phyloP scores from a whole-genome alignment of 2,113 vertebrate genomes.

The Eira barbara region DNA sequence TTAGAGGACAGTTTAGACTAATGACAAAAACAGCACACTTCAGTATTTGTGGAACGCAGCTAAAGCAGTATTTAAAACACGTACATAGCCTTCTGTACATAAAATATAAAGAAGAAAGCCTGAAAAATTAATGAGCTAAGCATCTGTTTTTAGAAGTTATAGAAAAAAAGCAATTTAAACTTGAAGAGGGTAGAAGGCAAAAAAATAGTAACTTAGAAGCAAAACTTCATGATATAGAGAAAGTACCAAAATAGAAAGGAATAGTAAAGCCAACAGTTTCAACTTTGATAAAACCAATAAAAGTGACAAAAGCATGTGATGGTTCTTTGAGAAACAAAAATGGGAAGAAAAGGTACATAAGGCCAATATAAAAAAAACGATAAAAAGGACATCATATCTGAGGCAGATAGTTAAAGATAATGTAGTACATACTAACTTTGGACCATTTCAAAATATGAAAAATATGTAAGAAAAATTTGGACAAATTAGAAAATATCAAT shows the following conservation, averaged over 20 bases:
- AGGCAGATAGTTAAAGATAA: neutral
- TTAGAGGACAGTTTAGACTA: neutral
- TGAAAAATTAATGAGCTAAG: neutral
- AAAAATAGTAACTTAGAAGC: neutral
- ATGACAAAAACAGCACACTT: neutral
- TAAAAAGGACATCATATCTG: neutral
- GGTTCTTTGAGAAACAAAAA: neutral
- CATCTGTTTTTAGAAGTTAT: neutral
- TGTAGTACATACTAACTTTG: neutral
- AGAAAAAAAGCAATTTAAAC: neutral
- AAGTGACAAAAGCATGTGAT: neutral
- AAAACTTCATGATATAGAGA: neutral
- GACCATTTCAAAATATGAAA: neutral
- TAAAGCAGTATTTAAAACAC: neutral
- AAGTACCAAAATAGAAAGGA: neutral
- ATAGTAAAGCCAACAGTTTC: neutral
- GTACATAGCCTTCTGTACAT: neutral
- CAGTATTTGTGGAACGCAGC: neutral
- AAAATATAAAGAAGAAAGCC: neutral
- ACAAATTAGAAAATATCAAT: neutral
- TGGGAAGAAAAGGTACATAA: neutral
- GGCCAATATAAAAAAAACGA: neutral
- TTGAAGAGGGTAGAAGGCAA: neutral
- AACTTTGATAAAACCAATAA: neutral
- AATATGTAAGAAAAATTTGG: neutral